These are phyloP conservation scores for Zaprionus davidi DNA, from an alignment of 1,140 invertebrate species.

Conservation along the genomic window DNA sequence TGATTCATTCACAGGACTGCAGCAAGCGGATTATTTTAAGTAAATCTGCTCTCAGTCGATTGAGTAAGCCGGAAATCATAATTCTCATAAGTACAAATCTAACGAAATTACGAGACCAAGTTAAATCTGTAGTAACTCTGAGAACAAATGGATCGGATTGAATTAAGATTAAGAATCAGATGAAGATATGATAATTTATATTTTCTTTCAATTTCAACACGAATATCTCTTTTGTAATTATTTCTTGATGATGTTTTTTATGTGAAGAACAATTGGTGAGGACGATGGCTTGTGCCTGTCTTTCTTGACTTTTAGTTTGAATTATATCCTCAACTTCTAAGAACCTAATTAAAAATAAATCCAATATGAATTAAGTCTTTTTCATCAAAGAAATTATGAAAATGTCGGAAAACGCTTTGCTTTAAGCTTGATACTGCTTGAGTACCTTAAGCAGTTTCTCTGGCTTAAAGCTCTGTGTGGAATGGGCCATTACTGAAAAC, in stretches of 20 bases:
- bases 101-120: neutral
- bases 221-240: too few species aligned
- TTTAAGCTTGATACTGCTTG: neutral
- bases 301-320: neutral
- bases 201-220: too few species aligned
- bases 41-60: neutral
- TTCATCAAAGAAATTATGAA: neutral
- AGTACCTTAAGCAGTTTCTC: neutral
- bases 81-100: neutral
- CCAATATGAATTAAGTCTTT: neutral
- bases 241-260: too few species aligned
- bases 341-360: neutral
- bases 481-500: constrained; percentile 10
- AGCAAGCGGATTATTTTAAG: too few species aligned
- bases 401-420: neutral
- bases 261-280: too few species aligned
- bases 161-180: too few species aligned
- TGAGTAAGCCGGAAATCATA: neutral
- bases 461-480: neutral
- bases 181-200: too few species aligned
- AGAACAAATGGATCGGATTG: too few species aligned
- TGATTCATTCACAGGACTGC: constrained; percentile 38
- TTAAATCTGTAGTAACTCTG: neutral
- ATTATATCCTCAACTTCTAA: neutral
- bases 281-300: too few species aligned